phyloP scores from a whole-genome alignment of 2,888 invertebrate species.

The Ctenicera cuprea region DNA sequence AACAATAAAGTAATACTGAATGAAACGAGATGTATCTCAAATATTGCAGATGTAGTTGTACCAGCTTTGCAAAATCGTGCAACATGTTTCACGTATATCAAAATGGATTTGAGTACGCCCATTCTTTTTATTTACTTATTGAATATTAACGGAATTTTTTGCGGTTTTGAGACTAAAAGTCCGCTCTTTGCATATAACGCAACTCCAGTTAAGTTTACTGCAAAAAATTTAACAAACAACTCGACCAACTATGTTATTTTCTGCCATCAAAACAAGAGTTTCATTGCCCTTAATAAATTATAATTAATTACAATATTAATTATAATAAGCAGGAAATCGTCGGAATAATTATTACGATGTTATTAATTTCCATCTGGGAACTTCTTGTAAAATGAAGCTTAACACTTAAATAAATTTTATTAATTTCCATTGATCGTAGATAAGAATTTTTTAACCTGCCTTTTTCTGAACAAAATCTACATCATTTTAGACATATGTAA shows the following conservation, averaged over 20 bases:
- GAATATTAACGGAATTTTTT: no score
- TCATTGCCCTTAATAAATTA: conserved; percentile 15
- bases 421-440: neutral
- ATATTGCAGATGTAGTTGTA: no score
- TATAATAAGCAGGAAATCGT: conserved; percentile 29
- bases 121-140: no score
- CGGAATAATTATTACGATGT: neutral
- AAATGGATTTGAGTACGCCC: no score
- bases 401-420: neutral
- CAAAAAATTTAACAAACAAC: neutral
- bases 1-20: no score
- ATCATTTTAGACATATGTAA: no score
- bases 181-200: no score
- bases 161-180: no score
- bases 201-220: no score
- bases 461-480: neutral
- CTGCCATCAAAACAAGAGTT: neutral
- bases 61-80: no score
- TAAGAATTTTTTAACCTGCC: neutral
- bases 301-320: conserved; percentile 31
- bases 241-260: neutral
- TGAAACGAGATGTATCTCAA: no score
- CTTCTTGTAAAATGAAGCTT: neutral
- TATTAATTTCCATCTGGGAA: conserved; percentile 10
- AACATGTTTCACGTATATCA: no score